phyloP scores from a whole-genome alignment of 2,113 vertebrate genomes.

The Malurus cyaneus region DNA sequence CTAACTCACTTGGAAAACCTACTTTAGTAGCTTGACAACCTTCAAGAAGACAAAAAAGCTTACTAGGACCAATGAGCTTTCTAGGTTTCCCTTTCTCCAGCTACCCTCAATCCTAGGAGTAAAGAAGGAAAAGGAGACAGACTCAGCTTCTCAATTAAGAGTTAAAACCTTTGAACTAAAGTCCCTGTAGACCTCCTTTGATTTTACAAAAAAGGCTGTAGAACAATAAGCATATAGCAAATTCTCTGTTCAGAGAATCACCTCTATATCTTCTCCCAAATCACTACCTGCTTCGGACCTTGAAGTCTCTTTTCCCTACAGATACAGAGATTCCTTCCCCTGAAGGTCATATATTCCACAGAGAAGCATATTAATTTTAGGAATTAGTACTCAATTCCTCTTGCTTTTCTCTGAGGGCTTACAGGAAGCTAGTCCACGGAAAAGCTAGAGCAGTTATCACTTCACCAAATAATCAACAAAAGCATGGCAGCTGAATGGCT shows the following conservation, averaged over 20 bases:
- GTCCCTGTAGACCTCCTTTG: neutral
- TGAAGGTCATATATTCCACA: rapidly evolving
- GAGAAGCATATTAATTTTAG: neutral
- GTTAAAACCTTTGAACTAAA: neutral
- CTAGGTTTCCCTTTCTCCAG: neutral
- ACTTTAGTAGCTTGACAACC: neutral
- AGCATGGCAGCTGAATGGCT: neutral
- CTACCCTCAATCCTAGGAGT: neutral
- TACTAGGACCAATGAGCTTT: neutral
- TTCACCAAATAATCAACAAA: neutral
- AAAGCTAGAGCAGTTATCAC: neutral
- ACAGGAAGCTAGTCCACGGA: neutral
- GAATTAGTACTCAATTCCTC: neutral
- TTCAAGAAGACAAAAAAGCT: neutral
- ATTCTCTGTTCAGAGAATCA: neutral
- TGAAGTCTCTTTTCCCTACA: neutral
- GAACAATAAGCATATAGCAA: neutral
- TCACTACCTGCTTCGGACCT: neutral
- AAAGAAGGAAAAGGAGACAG: neutral
- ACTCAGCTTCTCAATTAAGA: neutral
- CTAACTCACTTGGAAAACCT: neutral
- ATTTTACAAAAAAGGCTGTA: neutral
- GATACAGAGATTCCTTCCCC: neutral
- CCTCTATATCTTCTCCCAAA: neutral
- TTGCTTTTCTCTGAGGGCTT: neutral